These are phyloP conservation scores for Ciona savignyi DNA, from an alignment of 23 tunicate species.

Conservation along the genomic window DNA sequence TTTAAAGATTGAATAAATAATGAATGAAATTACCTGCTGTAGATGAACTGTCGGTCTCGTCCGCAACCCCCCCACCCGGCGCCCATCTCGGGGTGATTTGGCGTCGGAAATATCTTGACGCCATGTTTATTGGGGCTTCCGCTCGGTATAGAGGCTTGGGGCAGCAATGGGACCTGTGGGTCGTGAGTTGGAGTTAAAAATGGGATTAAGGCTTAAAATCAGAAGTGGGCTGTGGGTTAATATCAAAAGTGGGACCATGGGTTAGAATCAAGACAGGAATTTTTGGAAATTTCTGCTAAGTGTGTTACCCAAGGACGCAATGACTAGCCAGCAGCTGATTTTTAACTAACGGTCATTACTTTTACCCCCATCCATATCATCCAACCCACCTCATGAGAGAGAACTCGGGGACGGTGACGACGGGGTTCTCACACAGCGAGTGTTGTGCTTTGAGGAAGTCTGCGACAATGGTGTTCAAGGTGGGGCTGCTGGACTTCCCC, in stretches of 20 bases:
- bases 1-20: too few species aligned
- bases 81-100: slow-evolving; percentile 48
- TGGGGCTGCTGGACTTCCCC: background rate
- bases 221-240: too few species aligned
- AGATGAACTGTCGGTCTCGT: slow-evolving; percentile 63
- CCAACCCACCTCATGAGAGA: slow-evolving; percentile 50
- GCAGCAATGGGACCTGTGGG: slow-evolving; percentile 61
- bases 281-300: too few species aligned
- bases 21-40: too few species aligned
- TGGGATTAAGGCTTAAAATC: too few species aligned
- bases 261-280: too few species aligned
- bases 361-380: too few species aligned
- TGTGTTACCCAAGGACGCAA: too few species aligned
- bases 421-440: slow-evolving; percentile 78
- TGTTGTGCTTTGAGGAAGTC: slow-evolving; percentile 67
- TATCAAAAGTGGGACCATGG: too few species aligned
- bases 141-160: slow-evolving; percentile 55
- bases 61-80: slow-evolving; percentile 62
- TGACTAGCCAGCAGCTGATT: too few species aligned
- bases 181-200: too few species aligned
- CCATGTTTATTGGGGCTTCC: slow-evolving; percentile 60
- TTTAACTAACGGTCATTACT: too few species aligned
- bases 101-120: slow-evolving; percentile 20
- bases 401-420: slow-evolving; percentile 87
- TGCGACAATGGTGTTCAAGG: slow-evolving; percentile 59